Base-by-base conservation (phyloP, 2,888 invertebrate species). In the Hololepta plana region DNA sequence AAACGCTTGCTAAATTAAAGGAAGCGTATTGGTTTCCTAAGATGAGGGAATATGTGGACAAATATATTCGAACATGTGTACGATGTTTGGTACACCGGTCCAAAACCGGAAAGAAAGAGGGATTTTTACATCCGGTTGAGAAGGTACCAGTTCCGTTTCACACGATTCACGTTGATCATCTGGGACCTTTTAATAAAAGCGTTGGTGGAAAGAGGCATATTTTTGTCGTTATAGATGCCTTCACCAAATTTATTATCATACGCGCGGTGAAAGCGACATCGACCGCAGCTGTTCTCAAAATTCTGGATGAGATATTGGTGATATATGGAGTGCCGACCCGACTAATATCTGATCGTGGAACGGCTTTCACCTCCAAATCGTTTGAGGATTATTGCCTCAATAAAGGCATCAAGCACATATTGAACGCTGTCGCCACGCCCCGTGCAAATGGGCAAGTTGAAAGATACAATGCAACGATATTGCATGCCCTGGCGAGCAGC, bases 101-200 rank as follows among this genome's bases (percentile, higher is more conserved):
- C 3, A 27, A 29, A 8, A 22, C 35, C 10, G 42, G 41, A 8
- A 36, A 35, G 20, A 37, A 35, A 28, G 38, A 43, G 29, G 53
- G 53, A 5, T 34, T 36, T 10, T 31, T 56, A n/a, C 42, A 53
- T 26, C 46, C 51, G 1, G 55, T 56, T 12, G 40, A 43, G n/a
- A 55, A 55, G 29, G 36, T 43, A 4, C 29, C 38, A 1, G 36
- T 40, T 5, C 54, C 53, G 0, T 50, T 59, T 17, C 43, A 53
- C 24, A 52, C 48, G 0, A 15, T 56, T 8, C 53, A 56, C 30
- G 26, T 56, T 1, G 55, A 57, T 34, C 54, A 56, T 32, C 27
- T 55, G 3, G 52, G 53, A 2, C 53, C 51, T 4, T 56, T 30
- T 15, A 6, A 13, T n/a, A 28, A 7, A 12, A 30, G 23, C 16